Base-by-base conservation (phyloP, 2,113 vertebrate genomes). In the Ploceus nigricollis region DNA sequence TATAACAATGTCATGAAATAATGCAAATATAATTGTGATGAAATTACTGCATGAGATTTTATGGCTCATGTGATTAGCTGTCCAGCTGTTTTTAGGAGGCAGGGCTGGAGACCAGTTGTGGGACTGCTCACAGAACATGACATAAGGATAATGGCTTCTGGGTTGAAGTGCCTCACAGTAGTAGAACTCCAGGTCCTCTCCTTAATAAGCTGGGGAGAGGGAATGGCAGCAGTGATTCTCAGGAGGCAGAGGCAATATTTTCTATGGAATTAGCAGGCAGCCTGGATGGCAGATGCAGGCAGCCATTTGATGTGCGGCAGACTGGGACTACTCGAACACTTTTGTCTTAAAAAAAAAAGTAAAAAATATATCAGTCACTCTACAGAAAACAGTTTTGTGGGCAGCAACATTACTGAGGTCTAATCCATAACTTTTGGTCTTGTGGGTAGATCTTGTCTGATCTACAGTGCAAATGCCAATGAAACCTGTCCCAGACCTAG, bases 31-130 rank as follows among this genome's bases (percentile, higher is more conserved):
- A 58, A 44, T 19, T 45, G 27, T 54, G 56, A n/a, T 81, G 9
- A 84, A 87, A 54, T 93, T 76, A 39, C 54, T 69, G 25, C 57
- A 24, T 44, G n/a, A 58, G 42, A 76, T 79, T 87, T 87, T 71
- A 48, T 56, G n/a, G 30, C 28, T 31, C 53, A 19, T 1, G 2
- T 75, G 51, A 66, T 81, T 53, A 50, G 39, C 47, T 70, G 9
- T 33, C 25, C 63, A 66, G 0, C 14, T 27, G 15, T 51, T 63
- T 44, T 31, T 37, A 71, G 57, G 56, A 54, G 33, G 5, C 14
- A 70, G 30, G 35, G 24, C 35, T 80, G 42, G 48, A 70, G 37
- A 30, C n/a, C 31, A 6, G 8, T 18, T 72, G 18, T 47, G 40
- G 22, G 24, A 81, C 27, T 71, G 69, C n/a, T 44, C 24, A 15